A percentile compares a stretch with the other conserved stretches of the same genome.
phyloP scores from a whole-genome alignment of 2,113 vertebrate genomes.

The Leptobrachium ailaonicum region DNA sequence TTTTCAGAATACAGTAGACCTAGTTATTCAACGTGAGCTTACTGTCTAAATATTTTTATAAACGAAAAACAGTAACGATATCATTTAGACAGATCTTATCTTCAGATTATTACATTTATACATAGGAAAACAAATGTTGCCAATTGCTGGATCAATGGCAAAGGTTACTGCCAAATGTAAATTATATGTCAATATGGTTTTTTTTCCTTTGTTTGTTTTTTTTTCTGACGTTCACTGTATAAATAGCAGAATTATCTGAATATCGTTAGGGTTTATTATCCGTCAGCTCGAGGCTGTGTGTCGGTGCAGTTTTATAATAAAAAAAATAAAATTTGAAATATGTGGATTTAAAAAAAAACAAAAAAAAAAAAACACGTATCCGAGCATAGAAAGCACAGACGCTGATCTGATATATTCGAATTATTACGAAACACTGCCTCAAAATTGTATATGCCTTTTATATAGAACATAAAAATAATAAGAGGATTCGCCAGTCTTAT shows the following conservation, averaged over 20 bases:
- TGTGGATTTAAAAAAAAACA: slow-evolving; percentile 67
- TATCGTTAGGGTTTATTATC: slow-evolving; percentile 65
- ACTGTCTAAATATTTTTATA: slow-evolving; percentile 91
- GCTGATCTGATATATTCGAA: slow-evolving; percentile 76
- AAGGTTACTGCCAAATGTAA: slow-evolving; percentile 97
- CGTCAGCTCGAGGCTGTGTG: slow-evolving; percentile 83
- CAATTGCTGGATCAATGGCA: slow-evolving; percentile 99
- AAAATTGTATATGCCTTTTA: slow-evolving; percentile 86
- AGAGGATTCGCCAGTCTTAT: slow-evolving; percentile 68
- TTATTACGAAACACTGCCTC: slow-evolving; percentile 88
- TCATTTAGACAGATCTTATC: slow-evolving; percentile 73
- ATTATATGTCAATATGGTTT: slow-evolving; percentile 53
- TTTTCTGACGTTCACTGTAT: slow-evolving; percentile 70
- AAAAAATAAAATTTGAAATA: slow-evolving; percentile 55
- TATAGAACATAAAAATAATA: slow-evolving; percentile 67
- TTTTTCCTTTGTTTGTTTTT: slow-evolving; percentile 65
- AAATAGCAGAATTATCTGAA: slow-evolving; percentile 56
- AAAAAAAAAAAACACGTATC: slow-evolving; percentile 58
- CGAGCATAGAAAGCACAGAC: slow-evolving; percentile 80
- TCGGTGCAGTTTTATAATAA: slow-evolving; percentile 75
- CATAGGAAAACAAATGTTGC: slow-evolving; percentile 82
- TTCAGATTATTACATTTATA: slow-evolving; percentile 75
- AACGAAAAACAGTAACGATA: slow-evolving; percentile 67
- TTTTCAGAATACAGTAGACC: slow-evolving; percentile 98
- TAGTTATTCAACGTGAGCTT: slow-evolving; percentile 98